Base-by-base conservation (phyloP, 2,888 invertebrate species). In the Rutpela maculata region DNA sequence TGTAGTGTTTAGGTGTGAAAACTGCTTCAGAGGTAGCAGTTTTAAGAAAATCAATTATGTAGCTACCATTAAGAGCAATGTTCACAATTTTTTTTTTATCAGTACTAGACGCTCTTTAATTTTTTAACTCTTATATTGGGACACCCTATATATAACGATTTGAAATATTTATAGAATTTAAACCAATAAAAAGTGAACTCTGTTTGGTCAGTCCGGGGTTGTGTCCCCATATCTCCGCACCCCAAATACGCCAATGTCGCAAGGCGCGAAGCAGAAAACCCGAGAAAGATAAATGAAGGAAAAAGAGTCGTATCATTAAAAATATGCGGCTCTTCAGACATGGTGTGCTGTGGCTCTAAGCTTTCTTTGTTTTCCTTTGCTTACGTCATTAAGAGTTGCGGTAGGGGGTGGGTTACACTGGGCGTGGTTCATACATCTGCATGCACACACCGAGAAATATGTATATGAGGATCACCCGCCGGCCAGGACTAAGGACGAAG, bases 321-420 rank as follows among this genome's bases (percentile, higher is more conserved):
- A 84, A 82, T 84, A 80, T 81, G 80, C 81, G 80, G 78, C 75
- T 59, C 80, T 78, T 78, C 78, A 78, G 73, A 75, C 72, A 75
- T 79, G 80, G 56, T 65, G 57, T 72, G 71, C 70, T 60, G 69
- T 73, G 77, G 79, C 74, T 73, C 76, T 57, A 77, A 89, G 89
- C 88, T 91, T 90, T 91, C 91, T 91, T 91, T 91, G 91, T 91
- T 91, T 91, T 90, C 90, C 90, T 89, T 88, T 89, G 90, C 90
- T 90, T 90, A 90, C 91, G 91, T 91, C 91, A 91, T 91, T 91
- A 91, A 90, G 90, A 88, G 87, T 86, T 86, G 87, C 73, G 88
- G 86, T 87, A 81, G 80, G 81, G 78, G 78, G 81, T 82, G 57
- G 76, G 74, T 74, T 67, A 19, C 38, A 50, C 81, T 77, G 81